These are phyloP conservation scores for Varanus komodoensis DNA, from an alignment of 2,113 vertebrate genomes.

Conservation along the genomic window DNA sequence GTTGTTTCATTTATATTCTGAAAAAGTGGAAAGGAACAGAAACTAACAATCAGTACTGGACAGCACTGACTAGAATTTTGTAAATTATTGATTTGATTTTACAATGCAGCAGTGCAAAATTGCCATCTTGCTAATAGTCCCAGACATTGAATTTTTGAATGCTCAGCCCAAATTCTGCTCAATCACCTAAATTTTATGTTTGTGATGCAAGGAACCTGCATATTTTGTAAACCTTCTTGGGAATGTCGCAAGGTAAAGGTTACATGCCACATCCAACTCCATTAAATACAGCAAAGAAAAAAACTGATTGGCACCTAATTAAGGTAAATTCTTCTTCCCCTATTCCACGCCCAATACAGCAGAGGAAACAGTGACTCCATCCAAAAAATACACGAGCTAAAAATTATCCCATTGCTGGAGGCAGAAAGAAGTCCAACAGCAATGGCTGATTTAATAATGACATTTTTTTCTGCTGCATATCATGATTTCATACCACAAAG, in stretches of 20 bases:
- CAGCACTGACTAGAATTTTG: not conserved
- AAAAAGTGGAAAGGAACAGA: not conserved
- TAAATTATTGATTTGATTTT: not conserved
- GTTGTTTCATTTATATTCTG: not conserved
- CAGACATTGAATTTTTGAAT: not conserved
- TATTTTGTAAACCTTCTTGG: not conserved
- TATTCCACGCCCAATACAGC: not conserved
- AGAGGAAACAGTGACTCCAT: not conserved
- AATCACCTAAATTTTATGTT: not conserved
- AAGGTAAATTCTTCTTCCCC: not conserved
- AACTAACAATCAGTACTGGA: not conserved
- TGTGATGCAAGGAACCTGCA: not conserved
- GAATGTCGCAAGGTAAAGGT: not conserved
- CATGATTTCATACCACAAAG: not conserved
- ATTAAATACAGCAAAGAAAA: not conserved
- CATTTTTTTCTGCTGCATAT: not conserved
- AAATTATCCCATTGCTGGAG: not conserved
- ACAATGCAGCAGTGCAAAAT: slow-evolving; percentile 28
- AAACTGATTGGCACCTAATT: not conserved
- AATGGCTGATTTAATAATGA: not conserved
- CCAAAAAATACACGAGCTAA: not conserved
- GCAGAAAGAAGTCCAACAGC: not conserved
- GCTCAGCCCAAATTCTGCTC: not conserved
- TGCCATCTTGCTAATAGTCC: slow-evolving; percentile 21
- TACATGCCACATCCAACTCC: not conserved